phyloP scores from a whole-genome alignment of 1,140 invertebrate species.

The Saccostrea echinata region DNA sequence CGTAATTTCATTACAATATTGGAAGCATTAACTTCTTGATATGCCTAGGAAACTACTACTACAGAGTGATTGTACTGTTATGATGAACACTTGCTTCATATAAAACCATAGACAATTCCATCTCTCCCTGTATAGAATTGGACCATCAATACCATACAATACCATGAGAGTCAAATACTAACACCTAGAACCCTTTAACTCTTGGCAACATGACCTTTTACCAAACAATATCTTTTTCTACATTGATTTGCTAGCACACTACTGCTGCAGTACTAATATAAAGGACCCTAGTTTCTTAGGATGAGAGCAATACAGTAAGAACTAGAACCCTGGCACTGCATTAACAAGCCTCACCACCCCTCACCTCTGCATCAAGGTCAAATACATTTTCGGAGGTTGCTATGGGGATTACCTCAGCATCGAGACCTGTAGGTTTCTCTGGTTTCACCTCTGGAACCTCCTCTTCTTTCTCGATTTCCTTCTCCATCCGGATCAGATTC shows the following conservation, averaged over 20 bases:
- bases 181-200: too few species aligned
- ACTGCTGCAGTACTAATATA: neutral
- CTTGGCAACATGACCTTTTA: too few species aligned
- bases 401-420: constrained; percentile 57
- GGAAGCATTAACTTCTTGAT: too few species aligned
- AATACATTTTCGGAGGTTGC: constrained; percentile 9
- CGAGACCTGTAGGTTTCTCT: constrained; percentile 50
- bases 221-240: neutral
- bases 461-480: constrained; percentile 89
- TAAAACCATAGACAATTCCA: too few species aligned
- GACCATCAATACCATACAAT: too few species aligned
- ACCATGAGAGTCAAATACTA: too few species aligned
- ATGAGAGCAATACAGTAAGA: neutral
- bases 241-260: neutral
- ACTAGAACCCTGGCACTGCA: neutral
- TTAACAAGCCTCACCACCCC: neutral
- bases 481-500: constrained; percentile 95
- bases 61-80: too few species aligned
- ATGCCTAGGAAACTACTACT: too few species aligned
- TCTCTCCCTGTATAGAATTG: too few species aligned
- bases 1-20: too few species aligned
- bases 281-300: neutral
- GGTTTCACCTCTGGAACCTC: constrained; percentile 42
- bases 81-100: too few species aligned
- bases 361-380: constrained; percentile 36